Base-by-base conservation (phyloP, 2,888 invertebrate species). In the Orthosia cruda region DNA sequence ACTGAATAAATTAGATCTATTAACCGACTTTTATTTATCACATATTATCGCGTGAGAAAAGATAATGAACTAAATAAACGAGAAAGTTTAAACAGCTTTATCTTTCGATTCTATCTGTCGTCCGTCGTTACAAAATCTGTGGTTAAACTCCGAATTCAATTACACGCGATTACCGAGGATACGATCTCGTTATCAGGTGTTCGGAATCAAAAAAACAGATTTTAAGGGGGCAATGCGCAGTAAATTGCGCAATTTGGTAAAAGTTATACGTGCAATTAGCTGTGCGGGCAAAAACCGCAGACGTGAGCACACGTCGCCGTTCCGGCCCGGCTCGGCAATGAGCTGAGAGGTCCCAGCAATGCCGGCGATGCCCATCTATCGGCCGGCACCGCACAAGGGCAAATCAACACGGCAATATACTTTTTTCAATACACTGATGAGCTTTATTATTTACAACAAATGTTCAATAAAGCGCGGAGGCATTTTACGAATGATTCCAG, bases 31-130 rank as follows among this genome's bases (percentile, higher is more conserved):
- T 92, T 89, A 89, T 89, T 90, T 88, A 85, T 88, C 85, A 91
- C 90, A 89, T 90, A 92, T 92, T 90, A 92, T 92, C 92, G 92
- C 95, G 95, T 96, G 96, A 95, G 96, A 96, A 96, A 91, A 90
- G 90, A 89, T 90, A 88, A 89, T 88, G 87, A 92, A 90, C 88
- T 85, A 89, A 86, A 89, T 88, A 87, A 87, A 87, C 88, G 89
- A 89, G 91, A 93, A 92, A 93, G 91, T 92, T 90, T 87, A 88
- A 88, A 82, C 77, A 88, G 83, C 83, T 86, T 84, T 83, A 86
- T 87, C 81, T 86, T 86, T 72, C 64, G 74, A 78, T 73, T 74
- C 62, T 74, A 81, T 83, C 85, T 74, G 82, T 83, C 84, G 83
- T 82, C 87, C 84, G 83, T 82, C 87, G 77, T 79, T 62, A 79